These are phyloP conservation scores for Coleophora deauratella DNA, from an alignment of 2,888 invertebrate species.

Conservation along the genomic window DNA sequence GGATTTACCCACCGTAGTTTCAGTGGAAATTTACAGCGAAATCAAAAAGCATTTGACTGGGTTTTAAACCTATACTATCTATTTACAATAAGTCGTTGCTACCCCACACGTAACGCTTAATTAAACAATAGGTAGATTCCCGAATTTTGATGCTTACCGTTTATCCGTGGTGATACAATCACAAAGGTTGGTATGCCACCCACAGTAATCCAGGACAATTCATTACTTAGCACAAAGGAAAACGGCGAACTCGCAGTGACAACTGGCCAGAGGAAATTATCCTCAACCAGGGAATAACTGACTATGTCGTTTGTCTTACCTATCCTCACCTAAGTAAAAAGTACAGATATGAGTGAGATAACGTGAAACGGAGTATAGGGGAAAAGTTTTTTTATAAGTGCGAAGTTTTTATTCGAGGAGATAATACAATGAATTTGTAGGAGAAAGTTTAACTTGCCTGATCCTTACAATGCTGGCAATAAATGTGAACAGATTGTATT, in stretches of 20 bases:
- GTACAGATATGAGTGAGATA: background rate
- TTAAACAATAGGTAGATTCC: background rate
- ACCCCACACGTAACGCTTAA: background rate
- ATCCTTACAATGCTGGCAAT: too few relatives aligned
- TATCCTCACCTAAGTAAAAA: slow-evolving; percentile 12
- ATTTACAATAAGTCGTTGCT: too few relatives aligned
- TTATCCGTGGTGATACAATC: background rate
- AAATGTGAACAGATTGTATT: too few relatives aligned
- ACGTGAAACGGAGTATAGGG: too few relatives aligned
- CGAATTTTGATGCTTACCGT: background rate
- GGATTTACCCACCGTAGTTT: too few relatives aligned
- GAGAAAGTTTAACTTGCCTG: too few relatives aligned
- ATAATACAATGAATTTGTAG: too few relatives aligned
- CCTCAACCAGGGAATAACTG: slow-evolving; percentile 21
- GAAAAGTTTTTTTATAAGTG: slow-evolving; percentile 13
- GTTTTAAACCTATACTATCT: too few relatives aligned
- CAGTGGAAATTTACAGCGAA: too few relatives aligned
- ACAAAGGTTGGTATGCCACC: background rate
- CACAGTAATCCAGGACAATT: slow-evolving; percentile 14
- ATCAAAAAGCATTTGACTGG: too few relatives aligned
- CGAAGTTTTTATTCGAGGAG: slow-evolving; percentile 10
- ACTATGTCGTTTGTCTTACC: slow-evolving; percentile 29
- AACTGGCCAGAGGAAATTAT: slow-evolving; percentile 22
- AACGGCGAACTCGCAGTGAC: slow-evolving; percentile 8
- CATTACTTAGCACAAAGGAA: slow-evolving; percentile 18